Conservation (phyloP, 2,113 vertebrate species). For the Heloderma charlesbogerti region DNA sequence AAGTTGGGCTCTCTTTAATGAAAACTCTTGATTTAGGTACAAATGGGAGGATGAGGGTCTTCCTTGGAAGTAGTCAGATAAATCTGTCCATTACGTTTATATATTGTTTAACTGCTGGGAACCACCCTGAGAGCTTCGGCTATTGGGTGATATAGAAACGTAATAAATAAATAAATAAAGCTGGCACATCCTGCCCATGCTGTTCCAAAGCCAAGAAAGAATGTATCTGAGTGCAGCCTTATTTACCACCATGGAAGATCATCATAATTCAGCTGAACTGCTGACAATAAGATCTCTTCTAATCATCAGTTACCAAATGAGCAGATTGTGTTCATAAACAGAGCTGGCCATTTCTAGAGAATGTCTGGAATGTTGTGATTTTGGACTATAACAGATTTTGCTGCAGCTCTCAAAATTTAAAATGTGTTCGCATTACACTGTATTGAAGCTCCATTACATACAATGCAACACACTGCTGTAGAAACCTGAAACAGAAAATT, state of each 20-base stretch:
- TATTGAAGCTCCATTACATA: constrained; percentile 13
- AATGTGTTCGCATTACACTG: background rate
- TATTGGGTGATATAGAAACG: no score
- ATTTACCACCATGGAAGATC: background rate
- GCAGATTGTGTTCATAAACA: constrained; percentile 23
- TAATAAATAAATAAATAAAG: no score
- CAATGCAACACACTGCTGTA: constrained; percentile 35
- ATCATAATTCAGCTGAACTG: constrained; percentile 4
- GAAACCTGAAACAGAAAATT: constrained; percentile 9
- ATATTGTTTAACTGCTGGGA: no score
- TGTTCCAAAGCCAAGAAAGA: background rate
- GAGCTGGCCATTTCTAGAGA: constrained; percentile 1
- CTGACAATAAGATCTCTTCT: background rate
- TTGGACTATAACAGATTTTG: constrained; percentile 11
- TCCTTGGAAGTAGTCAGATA: no score
- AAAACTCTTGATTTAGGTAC: no score
- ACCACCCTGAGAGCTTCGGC: no score
- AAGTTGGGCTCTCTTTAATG: no score
- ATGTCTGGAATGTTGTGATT: constrained; percentile 27
- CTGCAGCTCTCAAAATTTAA: constrained; percentile 22
- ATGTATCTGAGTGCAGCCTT: background rate
- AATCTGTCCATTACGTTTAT: no score
- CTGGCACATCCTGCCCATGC: background rate
- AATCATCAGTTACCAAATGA: constrained; percentile 1
- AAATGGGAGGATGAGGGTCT: no score